A percentile compares a stretch with the other conserved stretches of the same genome.
phyloP scores from a whole-genome alignment of 2,797 vertebrate genomes.

The Sebastes baramenuke region DNA sequence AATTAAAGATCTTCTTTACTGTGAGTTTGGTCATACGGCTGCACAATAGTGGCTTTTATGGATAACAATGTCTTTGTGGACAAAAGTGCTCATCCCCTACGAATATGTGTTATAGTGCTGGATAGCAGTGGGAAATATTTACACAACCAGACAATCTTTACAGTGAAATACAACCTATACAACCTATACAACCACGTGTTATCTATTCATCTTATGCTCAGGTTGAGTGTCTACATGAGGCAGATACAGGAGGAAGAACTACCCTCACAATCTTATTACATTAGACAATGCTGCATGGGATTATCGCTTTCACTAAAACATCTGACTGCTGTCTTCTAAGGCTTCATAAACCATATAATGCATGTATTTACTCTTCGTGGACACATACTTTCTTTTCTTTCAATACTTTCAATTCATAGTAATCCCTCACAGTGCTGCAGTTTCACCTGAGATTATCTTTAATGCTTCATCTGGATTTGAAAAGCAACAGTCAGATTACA shows the following conservation, averaged over 20 bases:
- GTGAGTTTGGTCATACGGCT: not conserved
- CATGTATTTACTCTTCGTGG: not conserved
- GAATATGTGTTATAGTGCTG: not conserved
- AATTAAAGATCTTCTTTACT: not conserved
- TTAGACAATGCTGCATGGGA: not conserved
- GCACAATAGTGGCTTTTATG: not conserved
- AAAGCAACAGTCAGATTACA: not conserved
- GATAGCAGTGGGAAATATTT: not conserved
- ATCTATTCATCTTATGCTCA: constrained; percentile 23
- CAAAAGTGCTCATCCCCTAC: not conserved
- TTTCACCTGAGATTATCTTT: not conserved
- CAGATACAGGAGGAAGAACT: constrained; percentile 9
- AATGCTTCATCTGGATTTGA: not conserved
- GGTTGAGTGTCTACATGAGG: constrained; percentile 3
- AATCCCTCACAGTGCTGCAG: not conserved
- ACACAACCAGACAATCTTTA: not conserved
- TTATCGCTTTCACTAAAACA: not conserved
- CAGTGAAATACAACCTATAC: constrained; percentile 9
- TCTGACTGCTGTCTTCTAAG: not conserved
- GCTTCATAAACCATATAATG: not conserved
- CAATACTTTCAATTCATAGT: not conserved
- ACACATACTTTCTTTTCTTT: not conserved
- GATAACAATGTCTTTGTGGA: not conserved
- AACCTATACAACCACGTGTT: constrained; percentile 4
- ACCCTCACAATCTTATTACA: not conserved